A percentile compares a stretch with the other conserved stretches of the same genome.
Evolutionary conservation across 2,797 vertebrate species (phyloP).

Genomic region (Pseudocheirus occidentalis): DNA sequence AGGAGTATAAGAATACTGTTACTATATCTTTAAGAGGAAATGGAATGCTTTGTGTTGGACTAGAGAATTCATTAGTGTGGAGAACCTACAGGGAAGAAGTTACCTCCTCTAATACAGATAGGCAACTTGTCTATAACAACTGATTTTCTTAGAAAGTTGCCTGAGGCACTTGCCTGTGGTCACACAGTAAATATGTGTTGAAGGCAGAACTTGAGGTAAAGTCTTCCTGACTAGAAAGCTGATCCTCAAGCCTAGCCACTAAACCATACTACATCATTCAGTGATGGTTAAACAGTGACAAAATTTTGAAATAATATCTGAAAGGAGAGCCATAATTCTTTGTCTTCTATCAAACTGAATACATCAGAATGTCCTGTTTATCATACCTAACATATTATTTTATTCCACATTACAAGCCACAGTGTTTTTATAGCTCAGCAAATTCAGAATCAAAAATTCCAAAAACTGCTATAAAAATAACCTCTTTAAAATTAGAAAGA

Average conservation of each 20-base stretch:
- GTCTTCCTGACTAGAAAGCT: not conserved
- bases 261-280: not conserved
- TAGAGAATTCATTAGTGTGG: not conserved
- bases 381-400: constrained; percentile 25
- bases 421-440: constrained; percentile 37
- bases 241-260: not conserved
- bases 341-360: not conserved
- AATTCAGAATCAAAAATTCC: constrained; percentile 51
- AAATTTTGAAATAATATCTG: not conserved
- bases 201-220: not conserved
- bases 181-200: not conserved
- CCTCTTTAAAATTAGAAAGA: constrained; percentile 56
- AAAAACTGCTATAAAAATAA: constrained; percentile 59
- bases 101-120: not conserved
- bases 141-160: not conserved
- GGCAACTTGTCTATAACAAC: not conserved
- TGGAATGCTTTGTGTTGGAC: not conserved
- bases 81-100: not conserved
- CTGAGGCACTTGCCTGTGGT: not conserved
- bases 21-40: no score
- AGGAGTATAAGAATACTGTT: no score
- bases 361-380: not conserved
- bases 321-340: not conserved
- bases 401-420: constrained; percentile 1
- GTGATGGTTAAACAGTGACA: not conserved